Base-by-base conservation (phyloP, 2,113 vertebrate genomes). In the Ammospiza nelsoni region DNA sequence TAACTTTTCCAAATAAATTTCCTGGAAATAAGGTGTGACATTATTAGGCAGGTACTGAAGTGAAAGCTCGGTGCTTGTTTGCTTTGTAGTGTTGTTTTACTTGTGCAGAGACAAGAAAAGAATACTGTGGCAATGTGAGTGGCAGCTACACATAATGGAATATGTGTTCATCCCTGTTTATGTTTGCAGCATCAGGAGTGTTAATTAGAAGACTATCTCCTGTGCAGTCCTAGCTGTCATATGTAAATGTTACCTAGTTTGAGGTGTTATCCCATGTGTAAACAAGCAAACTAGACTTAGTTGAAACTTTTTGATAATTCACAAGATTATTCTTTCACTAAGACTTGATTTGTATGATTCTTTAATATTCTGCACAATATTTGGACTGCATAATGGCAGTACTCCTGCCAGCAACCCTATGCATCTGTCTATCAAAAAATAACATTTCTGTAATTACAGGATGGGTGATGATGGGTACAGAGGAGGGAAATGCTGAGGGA, bases 121-220 rank as follows among this genome's bases (percentile, higher is more conserved):
- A 43, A 52, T 22, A 68, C 52, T 43, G 87, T 91, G 93, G 79
- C 80, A 72, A 41, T 21, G 68, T 92, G 87, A 89, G 79, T 97
- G 95, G 91, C 96, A 95, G 86, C 72, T 72, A 54, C 49, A 41
- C 14, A 43, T 71, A 96, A 83, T 66, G 91, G 49, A 73, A 92
- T 88, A 51, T 71, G 75, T 96, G 74, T 81, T 97, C 90, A 91
- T 82, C 89, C 68, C 61, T 90, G 86, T 92, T 95, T 90, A 89
- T 67, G 66, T 95, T 87, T 92, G 85, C 71, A 85, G 55, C 72
- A 96, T 90, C 81, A 75, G 80, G 84, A 49, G 75, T 97, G 94
- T 97, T 97, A 97, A 97, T 97, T 97, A 95, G 84, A 58, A 91
- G 82, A 92, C 31, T 62, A 82, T 91, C 76, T 92, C 35, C 31